Base-by-base conservation (phyloP, 2,888 invertebrate genomes). In the Agapostemon virescens region DNA sequence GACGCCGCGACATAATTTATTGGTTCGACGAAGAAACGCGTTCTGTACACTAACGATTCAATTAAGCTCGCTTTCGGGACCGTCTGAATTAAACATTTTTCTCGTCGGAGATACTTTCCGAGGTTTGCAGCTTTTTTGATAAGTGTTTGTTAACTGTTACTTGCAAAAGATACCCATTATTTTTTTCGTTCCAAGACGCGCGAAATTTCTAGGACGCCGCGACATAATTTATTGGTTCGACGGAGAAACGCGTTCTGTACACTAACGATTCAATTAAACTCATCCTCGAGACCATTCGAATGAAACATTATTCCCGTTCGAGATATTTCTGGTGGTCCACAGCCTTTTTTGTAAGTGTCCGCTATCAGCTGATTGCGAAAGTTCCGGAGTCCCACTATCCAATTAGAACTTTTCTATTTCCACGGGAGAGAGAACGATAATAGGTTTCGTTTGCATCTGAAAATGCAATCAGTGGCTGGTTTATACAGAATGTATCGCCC, bases 351-450 rank as follows among this genome's bases (percentile, higher is more conserved):
- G 6, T 26, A 55, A 55, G 17, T 26, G 17, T 2, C 26, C 0
- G 13, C 17, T 26, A 26, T 55, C 55, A 55, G 17, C 55, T 55
- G 55, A 55, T 55, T 55, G 26, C 26, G 55, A 55, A 55, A 55
- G 55, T 55, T 55, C 26, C 55, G 5, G 15, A 55, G 26, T 55
- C 15, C 55, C 26, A 6, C 55, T 17, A 26, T 26, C 55, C 55
- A 55, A 55, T 55, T 55, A 55, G 55, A 55, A 55, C 26, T 55
- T 55, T 55, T 55, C 55, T 55, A 55, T 55, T 55, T 55, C 55
- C 26, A 0, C 15, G 55, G 17, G 55, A 26, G 55, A 7, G 17
- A 26, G 26, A 26, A 55, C 55, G 55, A 55, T 55, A 55, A 55
- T 55, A 55, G 55, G 55, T 55, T 55, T 17, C 55, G 55, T 55